A percentile compares a stretch with the other conserved stretches of the same genome.
Conservation (phyloP, 2,113 vertebrate genomes). For the Vireo altiloquus region DNA sequence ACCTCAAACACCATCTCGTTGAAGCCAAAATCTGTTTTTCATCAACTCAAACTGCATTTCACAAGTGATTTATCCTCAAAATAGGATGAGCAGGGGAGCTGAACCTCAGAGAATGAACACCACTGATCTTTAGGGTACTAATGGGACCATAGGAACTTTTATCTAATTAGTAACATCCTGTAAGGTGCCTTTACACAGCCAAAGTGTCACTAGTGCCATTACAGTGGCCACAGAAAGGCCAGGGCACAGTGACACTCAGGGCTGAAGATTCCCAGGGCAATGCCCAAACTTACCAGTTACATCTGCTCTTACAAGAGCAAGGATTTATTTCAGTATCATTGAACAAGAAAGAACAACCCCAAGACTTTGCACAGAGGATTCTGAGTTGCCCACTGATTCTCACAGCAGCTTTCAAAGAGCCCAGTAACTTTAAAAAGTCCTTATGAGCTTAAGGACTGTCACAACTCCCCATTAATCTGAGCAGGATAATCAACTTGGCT, state of each 20-base stretch:
- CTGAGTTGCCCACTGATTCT: neutral
- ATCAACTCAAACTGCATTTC: neutral
- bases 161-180: neutral
- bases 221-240: neutral
- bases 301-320: neutral
- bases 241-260: neutral
- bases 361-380: neutral
- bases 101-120: neutral
- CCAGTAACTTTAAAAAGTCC: neutral
- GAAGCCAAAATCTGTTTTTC: neutral
- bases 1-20: neutral
- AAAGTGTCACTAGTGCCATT: no score
- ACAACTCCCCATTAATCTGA: neutral
- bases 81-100: neutral
- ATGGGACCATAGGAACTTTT: neutral
- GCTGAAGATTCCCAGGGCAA: neutral
- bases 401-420: neutral
- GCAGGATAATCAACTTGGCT: neutral
- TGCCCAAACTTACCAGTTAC: neutral
- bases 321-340: neutral
- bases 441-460: neutral
- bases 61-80: neutral
- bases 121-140: neutral
- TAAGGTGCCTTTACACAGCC: neutral
- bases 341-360: neutral